Conservation (phyloP, 2,797 vertebrate genomes). For the Pantherophis alleghaniensis region DNA sequence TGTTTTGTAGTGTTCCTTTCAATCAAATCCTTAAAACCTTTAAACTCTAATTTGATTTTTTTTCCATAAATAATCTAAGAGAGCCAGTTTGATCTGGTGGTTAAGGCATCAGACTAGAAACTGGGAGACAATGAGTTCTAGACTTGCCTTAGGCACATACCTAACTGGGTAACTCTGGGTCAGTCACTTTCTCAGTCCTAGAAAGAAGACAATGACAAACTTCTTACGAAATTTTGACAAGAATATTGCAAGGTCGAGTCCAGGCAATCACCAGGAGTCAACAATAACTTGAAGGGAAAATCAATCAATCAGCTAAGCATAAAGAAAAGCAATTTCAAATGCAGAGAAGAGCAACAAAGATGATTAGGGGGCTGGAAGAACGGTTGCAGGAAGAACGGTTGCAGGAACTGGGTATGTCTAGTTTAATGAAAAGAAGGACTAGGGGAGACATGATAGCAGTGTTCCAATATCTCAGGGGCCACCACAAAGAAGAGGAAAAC, state of each 20-base stretch:
- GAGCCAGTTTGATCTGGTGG: not conserved
- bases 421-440: too few species aligned
- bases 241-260: not conserved
- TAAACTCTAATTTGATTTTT: not conserved
- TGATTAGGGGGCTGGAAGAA: too few species aligned
- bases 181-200: not conserved
- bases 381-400: too few species aligned
- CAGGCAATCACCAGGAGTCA: not conserved
- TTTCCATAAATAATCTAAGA: not conserved
- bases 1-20: not conserved
- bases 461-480: too few species aligned
- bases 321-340: not conserved
- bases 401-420: too few species aligned
- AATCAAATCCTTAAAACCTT: not conserved
- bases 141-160: not conserved
- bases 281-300: not conserved
- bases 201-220: not conserved
- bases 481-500: too few species aligned
- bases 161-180: not conserved
- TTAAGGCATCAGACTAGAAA: not conserved
- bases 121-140: not conserved
- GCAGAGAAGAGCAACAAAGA: too few species aligned
- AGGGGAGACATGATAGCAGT: too few species aligned
- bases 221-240: not conserved
- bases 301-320: not conserved